Evolutionary conservation across 2,797 vertebrate species (phyloP), one percentile per base, ranked within the genome.

Genomic region (Nannoperca obscura): DNA sequence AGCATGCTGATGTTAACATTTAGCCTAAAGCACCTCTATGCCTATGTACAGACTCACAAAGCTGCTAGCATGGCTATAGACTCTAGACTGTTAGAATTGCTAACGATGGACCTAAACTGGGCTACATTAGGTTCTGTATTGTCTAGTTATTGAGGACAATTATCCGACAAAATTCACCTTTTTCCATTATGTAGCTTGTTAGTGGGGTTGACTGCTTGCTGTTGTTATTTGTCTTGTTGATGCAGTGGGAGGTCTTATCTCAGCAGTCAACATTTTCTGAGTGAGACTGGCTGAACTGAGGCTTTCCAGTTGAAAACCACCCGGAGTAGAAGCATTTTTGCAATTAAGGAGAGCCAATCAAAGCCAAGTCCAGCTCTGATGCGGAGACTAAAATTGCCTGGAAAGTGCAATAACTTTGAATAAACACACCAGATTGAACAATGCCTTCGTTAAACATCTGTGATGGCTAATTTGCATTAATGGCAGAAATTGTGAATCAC

Each of bases 221-320:
- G 74, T 71, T 50, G 36, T 30, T 46, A 20, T 47, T 3, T 72
- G 58, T 72, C 34, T 40, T 42, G 57, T 5, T n/a, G 9, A 7
- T 2, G 4, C 79, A 54, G 42, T 34, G 20, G 70, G 53, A 64
- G 27, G 58, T 36, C 47, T 55, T 2, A n/a, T 61, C 55, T 59
- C 24, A 44, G 24, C 8, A 22, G 57, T 30, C 27, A 34, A 44
- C 34, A 57, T 57, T 46, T 80, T 49, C 57, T 17, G 8, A 75
- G 8, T n/a, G 60, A 34, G 44, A 42, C 20, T 27, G 20, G 40
- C 13, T n/a, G n/a, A 65, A 19, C 47, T 55, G 15, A 44, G n/a
- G 42, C 19, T 62, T 80, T 32, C 70, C 34, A 13, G 5, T 42
- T 76, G 40, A 40, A 57, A 71, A 69, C 47, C 11, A 30, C 20